These are phyloP conservation scores for Tiphia femorata DNA, from an alignment of 2,888 invertebrate genomes.

Conservation along the genomic window DNA sequence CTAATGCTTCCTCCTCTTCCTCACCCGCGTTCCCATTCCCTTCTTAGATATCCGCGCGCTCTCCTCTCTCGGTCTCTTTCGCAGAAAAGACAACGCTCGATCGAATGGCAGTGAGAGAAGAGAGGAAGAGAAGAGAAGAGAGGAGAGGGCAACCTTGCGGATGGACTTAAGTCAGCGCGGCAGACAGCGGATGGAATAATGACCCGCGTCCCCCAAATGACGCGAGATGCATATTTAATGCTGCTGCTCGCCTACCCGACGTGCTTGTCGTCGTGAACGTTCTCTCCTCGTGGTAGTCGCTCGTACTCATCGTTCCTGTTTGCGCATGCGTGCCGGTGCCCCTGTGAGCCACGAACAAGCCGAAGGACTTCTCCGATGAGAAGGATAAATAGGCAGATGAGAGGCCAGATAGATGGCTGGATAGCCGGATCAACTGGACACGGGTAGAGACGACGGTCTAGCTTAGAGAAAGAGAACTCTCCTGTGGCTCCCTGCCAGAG, in stretches of 20 bases:
- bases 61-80: neutral
- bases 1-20: neutral
- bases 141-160: constrained; percentile 23
- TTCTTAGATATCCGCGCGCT: too few species aligned
- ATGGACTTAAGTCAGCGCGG: constrained; percentile 35
- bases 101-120: constrained; percentile 4
- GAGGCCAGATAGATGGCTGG: too few species aligned
- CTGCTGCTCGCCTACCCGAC: constrained; percentile 45
- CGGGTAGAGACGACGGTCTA: too few species aligned
- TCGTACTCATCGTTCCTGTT: constrained; percentile 48
- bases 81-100: neutral
- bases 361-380: too few species aligned
- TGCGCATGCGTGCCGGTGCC: constrained; percentile 39
- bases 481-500: too few species aligned
- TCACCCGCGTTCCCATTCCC: neutral
- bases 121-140: neutral
- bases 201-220: constrained; percentile 59
- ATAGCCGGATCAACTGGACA: too few species aligned
- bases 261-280: too few species aligned
- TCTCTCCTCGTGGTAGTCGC: too few species aligned
- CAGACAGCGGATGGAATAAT: constrained; percentile 61
- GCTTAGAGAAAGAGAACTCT: too few species aligned
- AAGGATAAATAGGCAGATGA: too few species aligned
- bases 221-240: constrained; percentile 63
- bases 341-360: too few species aligned